These are phyloP conservation scores for Hypotaenidia philippensis DNA, from an alignment of 2,797 vertebrate species.

Conservation along the genomic window DNA sequence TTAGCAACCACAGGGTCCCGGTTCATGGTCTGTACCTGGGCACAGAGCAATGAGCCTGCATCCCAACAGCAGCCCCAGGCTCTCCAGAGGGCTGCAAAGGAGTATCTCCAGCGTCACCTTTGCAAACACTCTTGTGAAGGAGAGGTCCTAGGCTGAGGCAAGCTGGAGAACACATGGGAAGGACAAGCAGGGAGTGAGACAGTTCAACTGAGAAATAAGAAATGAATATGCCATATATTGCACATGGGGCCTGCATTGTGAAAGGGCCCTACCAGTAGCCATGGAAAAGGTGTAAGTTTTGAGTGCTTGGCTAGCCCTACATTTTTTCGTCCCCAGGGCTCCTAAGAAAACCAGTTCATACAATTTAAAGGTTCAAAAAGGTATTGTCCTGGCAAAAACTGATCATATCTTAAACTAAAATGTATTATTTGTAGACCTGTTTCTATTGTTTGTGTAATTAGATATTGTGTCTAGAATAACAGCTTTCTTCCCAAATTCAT, in stretches of 20 bases:
- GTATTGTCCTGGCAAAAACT: not conserved
- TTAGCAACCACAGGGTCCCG: rapidly evolving
- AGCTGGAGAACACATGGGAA: not conserved
- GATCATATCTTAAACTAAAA: not conserved
- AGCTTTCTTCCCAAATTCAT: too few species aligned
- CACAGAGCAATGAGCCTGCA: rapidly evolving
- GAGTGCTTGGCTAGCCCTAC: not conserved
- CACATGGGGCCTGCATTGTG: not conserved
- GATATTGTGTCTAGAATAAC: too few species aligned
- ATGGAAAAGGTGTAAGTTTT: not conserved
- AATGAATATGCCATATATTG: not conserved
- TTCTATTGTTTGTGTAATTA: too few species aligned
- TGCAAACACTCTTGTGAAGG: not conserved
- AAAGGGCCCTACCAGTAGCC: not conserved
- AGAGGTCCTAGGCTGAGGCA: not conserved
- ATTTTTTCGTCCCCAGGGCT: constrained; percentile 25
- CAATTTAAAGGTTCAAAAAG: not conserved
- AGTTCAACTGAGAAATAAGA: not conserved
- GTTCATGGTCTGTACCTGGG: not conserved
- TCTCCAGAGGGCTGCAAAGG: not conserved
- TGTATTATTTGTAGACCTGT: too few species aligned
- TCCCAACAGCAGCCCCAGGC: rapidly evolving
- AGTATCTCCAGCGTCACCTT: not conserved
- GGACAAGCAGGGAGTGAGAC: not conserved
- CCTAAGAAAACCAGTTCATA: constrained; percentile 11